Percentiles rank a stretch among this genome's conserved stretches.
phyloP scores from a whole-genome alignment of 2,113 vertebrate species.

The Nothobranchius furzeri region DNA sequence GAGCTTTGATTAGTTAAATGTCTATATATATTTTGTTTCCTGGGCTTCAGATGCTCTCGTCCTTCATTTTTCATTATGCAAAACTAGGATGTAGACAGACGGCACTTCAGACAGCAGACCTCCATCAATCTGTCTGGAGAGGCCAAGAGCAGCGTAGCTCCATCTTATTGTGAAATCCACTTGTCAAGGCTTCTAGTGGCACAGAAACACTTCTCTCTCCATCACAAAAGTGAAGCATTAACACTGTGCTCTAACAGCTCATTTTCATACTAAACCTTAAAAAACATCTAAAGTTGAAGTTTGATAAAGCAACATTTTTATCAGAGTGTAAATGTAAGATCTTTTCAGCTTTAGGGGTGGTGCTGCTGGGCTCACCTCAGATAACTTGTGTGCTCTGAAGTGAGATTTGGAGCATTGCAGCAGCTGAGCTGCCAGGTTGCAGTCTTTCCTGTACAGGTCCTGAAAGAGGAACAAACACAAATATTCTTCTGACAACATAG shows the following conservation, averaged over 20 bases:
- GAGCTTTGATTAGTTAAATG: not conserved
- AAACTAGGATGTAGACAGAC: constrained; percentile 37
- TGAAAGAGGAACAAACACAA: constrained; percentile 69
- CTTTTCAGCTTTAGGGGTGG: constrained; percentile 6
- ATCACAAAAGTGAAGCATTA: constrained; percentile 4
- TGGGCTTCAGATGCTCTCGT: constrained; percentile 36
- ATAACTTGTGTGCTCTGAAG: constrained; percentile 89
- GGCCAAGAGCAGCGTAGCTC: constrained; percentile 22
- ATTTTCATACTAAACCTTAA: not conserved
- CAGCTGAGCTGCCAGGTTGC: constrained; percentile 94
- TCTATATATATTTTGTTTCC: constrained; percentile 2
- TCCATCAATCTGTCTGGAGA: constrained; percentile 45
- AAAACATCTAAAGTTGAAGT: not conserved
- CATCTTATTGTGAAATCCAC: constrained; percentile 29
- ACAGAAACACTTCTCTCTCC: constrained; percentile 3
- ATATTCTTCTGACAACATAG: constrained; percentile 4
- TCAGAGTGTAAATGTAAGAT: not conserved
- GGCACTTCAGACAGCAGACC: constrained; percentile 53
- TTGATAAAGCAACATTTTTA: not conserved
- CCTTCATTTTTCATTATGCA: constrained; percentile 36
- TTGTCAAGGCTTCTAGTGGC: constrained; percentile 29
- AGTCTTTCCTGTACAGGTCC: constrained; percentile 97
- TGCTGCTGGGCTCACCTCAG: constrained; percentile 84
- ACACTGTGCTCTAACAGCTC: constrained; percentile 3
- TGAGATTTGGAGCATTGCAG: constrained; percentile 94